A percentile compares a stretch with the other conserved stretches of the same genome.
Conservation (phyloP, 1,140 invertebrate genomes). For the Yoshiicerus persimilis region DNA sequence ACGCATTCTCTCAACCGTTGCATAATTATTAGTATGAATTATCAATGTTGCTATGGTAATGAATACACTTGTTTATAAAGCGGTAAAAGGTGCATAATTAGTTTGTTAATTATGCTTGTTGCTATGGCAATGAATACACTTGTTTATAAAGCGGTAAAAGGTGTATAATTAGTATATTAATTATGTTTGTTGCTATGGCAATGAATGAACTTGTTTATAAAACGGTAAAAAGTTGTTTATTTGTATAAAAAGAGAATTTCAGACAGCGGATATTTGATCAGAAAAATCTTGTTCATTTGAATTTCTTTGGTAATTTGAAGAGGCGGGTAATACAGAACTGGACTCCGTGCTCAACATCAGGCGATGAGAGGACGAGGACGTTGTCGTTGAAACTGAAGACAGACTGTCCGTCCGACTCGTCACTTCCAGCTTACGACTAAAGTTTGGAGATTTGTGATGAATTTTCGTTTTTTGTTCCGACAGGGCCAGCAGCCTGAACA, state of each 20-base stretch:
- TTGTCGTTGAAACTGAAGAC: background rate
- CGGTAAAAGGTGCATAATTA: too few species aligned
- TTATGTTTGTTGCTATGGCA: too few species aligned
- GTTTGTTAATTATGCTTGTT: too few species aligned
- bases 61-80: too few species aligned
- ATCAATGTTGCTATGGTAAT: too few species aligned
- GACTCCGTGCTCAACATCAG: constrained; percentile 34
- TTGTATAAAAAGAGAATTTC: background rate
- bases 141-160: too few species aligned
- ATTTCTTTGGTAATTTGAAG: constrained; percentile 2
- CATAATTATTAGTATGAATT: too few species aligned
- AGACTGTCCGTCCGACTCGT: background rate
- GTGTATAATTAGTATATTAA: too few species aligned
- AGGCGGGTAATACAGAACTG: constrained; percentile 26
- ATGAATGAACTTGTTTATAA: too few species aligned
- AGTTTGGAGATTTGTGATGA: background rate
- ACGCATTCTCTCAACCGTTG: too few species aligned
- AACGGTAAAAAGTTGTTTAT: background rate
- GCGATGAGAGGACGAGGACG: background rate
- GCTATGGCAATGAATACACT: too few species aligned
- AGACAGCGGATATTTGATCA: constrained; percentile 1
- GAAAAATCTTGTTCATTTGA: constrained; percentile 15
- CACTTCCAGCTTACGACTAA: background rate
- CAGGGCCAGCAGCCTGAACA: background rate
- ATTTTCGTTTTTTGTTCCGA: constrained; percentile 33